phyloP scores from a whole-genome alignment of 2,113 vertebrate species.

The Cochlearius cochlearius region DNA sequence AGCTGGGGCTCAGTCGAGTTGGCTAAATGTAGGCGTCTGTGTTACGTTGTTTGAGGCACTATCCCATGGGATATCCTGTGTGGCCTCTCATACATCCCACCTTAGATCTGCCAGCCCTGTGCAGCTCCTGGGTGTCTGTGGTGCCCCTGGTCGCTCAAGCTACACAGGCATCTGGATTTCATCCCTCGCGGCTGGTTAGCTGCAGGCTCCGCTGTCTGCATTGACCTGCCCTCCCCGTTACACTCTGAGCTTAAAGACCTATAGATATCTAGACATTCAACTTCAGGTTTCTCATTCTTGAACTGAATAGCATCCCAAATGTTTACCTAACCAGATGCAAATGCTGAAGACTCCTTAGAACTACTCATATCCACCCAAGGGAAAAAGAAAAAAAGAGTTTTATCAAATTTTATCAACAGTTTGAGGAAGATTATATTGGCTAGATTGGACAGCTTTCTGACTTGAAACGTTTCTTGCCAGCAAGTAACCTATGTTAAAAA shows the following conservation, averaged over 20 bases:
- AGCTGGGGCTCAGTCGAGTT: not conserved
- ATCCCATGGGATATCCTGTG: accelerated
- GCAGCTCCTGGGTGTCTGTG: not conserved
- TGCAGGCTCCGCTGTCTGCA: not conserved
- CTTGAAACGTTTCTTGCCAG: not conserved
- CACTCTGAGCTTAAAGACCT: not conserved
- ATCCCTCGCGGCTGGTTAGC: not conserved
- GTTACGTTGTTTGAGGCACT: not conserved
- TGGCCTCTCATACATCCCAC: not conserved
- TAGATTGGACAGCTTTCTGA: not conserved
- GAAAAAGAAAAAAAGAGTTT: not conserved
- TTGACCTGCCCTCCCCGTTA: not conserved
- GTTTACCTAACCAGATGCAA: not conserved
- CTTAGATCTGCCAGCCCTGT: not conserved
- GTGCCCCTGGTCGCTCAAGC: not conserved
- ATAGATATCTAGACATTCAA: not conserved
- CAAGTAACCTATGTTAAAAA: not conserved
- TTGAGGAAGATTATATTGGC: not conserved
- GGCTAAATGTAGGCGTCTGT: not conserved
- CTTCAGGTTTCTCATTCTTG: not conserved
- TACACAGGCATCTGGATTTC: not conserved
- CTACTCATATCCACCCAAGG: not conserved
- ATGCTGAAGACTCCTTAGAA: not conserved
- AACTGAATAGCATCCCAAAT: not conserved
- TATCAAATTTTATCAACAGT: not conserved